A percentile compares a stretch with the other conserved stretches of the same genome.
Evolutionary conservation across 1,140 invertebrate genomes (phyloP).

Genomic region (Solenopsis invicta): DNA sequence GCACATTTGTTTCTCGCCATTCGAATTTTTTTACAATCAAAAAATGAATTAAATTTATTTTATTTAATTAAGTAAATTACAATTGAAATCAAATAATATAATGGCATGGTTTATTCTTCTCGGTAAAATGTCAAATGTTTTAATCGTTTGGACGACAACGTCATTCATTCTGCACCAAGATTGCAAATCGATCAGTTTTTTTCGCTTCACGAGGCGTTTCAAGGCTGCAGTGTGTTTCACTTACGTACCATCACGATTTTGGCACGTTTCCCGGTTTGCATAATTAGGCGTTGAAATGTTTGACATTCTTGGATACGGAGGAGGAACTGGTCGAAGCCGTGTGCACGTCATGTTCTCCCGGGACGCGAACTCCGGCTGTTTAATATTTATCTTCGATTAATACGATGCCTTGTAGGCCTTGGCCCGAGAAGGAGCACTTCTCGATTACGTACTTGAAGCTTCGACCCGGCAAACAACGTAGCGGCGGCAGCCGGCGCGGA

Average conservation of each 20-base stretch:
- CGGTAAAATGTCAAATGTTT: neutral
- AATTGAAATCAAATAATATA: neutral
- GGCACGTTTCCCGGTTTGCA: slow-evolving; percentile 68
- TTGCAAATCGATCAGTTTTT: slow-evolving; percentile 41
- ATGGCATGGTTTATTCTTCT: neutral
- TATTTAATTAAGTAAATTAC: neutral
- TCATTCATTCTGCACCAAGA: neutral
- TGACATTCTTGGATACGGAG: slow-evolving; percentile 67
- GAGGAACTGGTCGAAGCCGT: neutral
- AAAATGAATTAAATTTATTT: neutral
- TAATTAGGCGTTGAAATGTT: slow-evolving; percentile 69
- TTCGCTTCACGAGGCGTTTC: slow-evolving; percentile 61
- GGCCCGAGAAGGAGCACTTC: slow-evolving; percentile 32
- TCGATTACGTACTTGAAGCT: slow-evolving; percentile 40
- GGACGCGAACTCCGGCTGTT: slow-evolving; percentile 2
- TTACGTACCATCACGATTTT: slow-evolving; percentile 46
- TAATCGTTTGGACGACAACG: neutral
- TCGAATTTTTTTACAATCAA: neutral
- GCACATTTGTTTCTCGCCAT: neutral
- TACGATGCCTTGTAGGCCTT: slow-evolving; percentile 54
- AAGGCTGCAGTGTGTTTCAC: slow-evolving; percentile 65
- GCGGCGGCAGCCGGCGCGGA: neutral
- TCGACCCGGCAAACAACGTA: slow-evolving; percentile 30
- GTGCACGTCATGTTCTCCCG: neutral
- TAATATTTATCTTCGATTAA: slow-evolving; percentile 61